Conservation (phyloP, 2,113 vertebrate species). For the Chloropsis cyanopogon region DNA sequence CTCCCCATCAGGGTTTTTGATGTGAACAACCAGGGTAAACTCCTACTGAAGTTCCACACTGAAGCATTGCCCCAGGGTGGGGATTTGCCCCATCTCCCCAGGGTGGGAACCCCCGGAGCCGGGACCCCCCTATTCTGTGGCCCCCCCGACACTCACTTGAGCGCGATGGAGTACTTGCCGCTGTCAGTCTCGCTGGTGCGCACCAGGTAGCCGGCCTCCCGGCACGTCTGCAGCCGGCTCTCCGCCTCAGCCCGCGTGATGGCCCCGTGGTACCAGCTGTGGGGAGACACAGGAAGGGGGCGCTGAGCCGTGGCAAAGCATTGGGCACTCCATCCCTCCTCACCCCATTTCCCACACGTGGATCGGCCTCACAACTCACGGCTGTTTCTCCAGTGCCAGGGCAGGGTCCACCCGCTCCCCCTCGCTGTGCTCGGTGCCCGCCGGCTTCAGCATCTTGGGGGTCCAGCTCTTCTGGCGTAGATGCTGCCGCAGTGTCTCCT, state of each 20-base stretch:
- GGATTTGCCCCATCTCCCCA: neutral
- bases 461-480: conserved; percentile 90
- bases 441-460: conserved; percentile 79
- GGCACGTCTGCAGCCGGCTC: conserved; percentile 87
- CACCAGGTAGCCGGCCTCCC: conserved; percentile 91
- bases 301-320: neutral
- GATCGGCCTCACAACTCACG: conserved; percentile 63
- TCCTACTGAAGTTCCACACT: neutral
- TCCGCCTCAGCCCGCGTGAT: conserved; percentile 91
- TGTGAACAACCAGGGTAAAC: neutral
- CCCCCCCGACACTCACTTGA: conserved; percentile 87
- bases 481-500: conserved; percentile 74
- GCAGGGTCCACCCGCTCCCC: conserved; percentile 83
- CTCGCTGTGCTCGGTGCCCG: conserved; percentile 53
- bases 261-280: conserved; percentile 93
- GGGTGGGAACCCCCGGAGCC: too few relatives aligned
- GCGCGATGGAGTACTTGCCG: conserved; percentile 94
- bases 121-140: accelerated
- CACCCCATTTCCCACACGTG: accelerated
- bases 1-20: neutral
- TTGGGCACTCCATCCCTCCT: accelerated
- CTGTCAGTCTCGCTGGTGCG: conserved; percentile 91
- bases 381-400: conserved; percentile 90
- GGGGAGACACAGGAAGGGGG: too few relatives aligned
- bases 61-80: neutral